A percentile compares a stretch with the other conserved stretches of the same genome.
Conservation (phyloP, 2,113 vertebrate genomes). For the Lepus europaeus region DNA sequence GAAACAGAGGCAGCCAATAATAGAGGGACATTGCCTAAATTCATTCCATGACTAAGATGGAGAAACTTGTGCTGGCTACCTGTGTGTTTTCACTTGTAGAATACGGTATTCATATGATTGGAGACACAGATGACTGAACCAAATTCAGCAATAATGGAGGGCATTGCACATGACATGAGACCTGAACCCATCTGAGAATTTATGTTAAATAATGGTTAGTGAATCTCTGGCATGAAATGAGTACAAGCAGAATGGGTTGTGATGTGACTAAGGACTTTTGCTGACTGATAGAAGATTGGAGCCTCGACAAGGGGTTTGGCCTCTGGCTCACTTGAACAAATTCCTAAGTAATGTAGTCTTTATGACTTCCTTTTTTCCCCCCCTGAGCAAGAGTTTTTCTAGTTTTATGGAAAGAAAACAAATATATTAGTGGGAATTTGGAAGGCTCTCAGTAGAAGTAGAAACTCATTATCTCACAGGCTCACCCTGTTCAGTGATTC, state of each 20-base stretch:
- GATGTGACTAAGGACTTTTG: neutral
- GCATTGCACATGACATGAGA: neutral
- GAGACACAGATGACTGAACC: neutral
- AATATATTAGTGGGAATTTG: neutral
- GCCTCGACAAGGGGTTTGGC: neutral
- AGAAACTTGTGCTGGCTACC: neutral
- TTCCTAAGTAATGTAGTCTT: neutral
- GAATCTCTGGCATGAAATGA: neutral
- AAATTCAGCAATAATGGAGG: neutral
- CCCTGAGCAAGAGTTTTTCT: neutral
- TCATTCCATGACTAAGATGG: neutral
- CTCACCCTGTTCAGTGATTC: neutral
- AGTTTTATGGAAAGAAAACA: neutral
- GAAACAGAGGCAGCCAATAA: neutral
- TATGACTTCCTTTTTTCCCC: neutral
- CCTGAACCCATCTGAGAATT: neutral
- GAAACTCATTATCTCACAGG: neutral
- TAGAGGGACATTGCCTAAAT: neutral
- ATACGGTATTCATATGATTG: neutral
- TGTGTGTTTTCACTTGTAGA: conserved; percentile 32
- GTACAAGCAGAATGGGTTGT: neutral
- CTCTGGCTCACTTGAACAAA: conserved; percentile 9
- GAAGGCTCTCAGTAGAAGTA: conserved; percentile 28
- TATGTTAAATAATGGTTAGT: neutral
- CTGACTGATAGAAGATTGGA: neutral